Conservation (phyloP, 2,113 vertebrate species). For the Chaetura pelagica region DNA sequence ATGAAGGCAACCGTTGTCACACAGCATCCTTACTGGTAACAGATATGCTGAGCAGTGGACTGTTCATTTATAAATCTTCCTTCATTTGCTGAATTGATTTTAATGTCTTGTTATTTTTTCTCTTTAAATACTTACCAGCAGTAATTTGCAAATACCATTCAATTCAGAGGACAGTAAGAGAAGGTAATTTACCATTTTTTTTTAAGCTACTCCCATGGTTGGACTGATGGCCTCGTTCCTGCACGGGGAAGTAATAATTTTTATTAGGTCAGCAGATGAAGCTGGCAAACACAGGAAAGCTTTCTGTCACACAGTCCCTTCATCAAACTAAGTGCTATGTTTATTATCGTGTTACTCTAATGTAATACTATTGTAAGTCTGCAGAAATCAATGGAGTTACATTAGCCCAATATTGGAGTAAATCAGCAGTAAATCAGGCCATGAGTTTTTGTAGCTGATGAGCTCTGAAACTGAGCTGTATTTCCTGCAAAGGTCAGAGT, state of each 20-base stretch:
- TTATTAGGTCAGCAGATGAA: not conserved
- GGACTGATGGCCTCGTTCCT: not conserved
- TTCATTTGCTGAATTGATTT: not conserved
- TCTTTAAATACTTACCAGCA: not conserved
- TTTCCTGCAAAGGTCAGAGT: slow-evolving; percentile 28
- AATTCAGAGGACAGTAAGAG: not conserved
- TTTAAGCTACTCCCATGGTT: not conserved
- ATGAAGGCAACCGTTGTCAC: not conserved
- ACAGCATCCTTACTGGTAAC: not conserved
- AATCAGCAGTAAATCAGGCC: not conserved
- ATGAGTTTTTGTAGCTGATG: not conserved
- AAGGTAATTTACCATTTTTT: not conserved
- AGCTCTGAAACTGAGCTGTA: not conserved
- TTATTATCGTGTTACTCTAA: not conserved
- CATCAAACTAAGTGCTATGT: not conserved
- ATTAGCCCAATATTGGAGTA: not conserved
- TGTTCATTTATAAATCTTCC: not conserved
- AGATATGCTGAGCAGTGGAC: not conserved
- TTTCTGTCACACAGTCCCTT: not conserved
- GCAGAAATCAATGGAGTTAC: slow-evolving; percentile 45
- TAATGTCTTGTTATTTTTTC: not conserved
- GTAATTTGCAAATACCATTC: not conserved
- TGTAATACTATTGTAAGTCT: not conserved
- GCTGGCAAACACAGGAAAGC: not conserved
- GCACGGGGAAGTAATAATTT: not conserved